Evolutionary conservation across 1,140 invertebrate species (phyloP), one percentile per base, ranked within the genome.

Genomic region (Anastrepha ludens): DNA sequence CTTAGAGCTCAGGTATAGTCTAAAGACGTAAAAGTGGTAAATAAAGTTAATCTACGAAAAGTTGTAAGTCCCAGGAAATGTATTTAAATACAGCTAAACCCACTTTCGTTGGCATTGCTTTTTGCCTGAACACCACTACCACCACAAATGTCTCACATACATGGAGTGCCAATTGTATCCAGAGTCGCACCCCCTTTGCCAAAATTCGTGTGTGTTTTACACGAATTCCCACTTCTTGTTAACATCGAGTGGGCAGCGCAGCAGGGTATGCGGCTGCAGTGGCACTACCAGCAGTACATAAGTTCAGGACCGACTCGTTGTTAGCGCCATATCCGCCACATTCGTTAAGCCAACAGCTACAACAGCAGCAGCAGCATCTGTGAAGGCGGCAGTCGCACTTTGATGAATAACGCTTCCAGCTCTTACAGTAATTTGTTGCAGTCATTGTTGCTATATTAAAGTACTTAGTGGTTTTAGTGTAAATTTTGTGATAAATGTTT

Each of bases 331-430:
- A 81, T 81, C 55, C 44, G 74, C 47, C 17, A 55, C 74, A 81
- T 81, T 47, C 74, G 74, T 81, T 81, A 81, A 81, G 47, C 74
- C 50, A 81, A 55, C 47, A 81, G 74, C 74, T 55, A 55, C 47
- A 55, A 81, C 44, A 78, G 15, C 47, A 55, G n/a, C 50, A 81
- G 50, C 50, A 81, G 47, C 41, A 81, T 7, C 9, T 9, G 41
- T n/a, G 74, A 81, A 62, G n/a, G 15, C n/a, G 20, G 3, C 44
- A 81, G 47, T 55, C 44, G 74, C 15, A 62, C 17, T 81, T 50
- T 74, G 4, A 11, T 41, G 67, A 41, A 29, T 29, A 29, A 29
- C 29, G 29, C 29, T 29, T 29, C 0, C 29, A 29, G 29, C 29
- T 29, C 29, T 29, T 29, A 29, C 29, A 29, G 15, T 74, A 44